Base-by-base conservation (phyloP, 2,797 vertebrate genomes). In the Macropodus opercularis region DNA sequence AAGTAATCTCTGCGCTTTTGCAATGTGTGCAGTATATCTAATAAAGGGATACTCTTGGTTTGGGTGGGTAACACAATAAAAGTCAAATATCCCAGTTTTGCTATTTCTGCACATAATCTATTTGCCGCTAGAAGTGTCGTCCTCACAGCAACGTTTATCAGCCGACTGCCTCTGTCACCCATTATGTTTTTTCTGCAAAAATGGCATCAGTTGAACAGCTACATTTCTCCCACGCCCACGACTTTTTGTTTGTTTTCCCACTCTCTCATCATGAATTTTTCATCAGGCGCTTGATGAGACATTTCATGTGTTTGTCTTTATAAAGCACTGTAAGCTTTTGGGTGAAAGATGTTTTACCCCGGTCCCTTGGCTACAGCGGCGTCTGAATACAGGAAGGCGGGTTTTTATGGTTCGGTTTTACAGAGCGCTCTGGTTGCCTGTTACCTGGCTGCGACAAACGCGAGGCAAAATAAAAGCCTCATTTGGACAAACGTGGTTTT, bases 251-350 rank as follows among this genome's bases (percentile, higher is more conserved):
- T 86, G 79, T 89, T 90, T 85, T 79, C 39, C 63, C 44, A 32
- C 74, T 69, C 62, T 56, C 49, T 39, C 10, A 17, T 78, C 75
- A 82, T 90, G 75, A 70, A 89, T 90, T 81, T 88, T 89, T 89
- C 72, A 88, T 87, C 38, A 77, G 65, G 56, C 50, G 61, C 74
- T 72, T 75, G 61, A 77, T 82, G 71, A 75, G 72, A 71, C 56
- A 52, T 67, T 72, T 62, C n/a, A 27, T 61, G 60, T 52, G 63
- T 73, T 63, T 51, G 63, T 57, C 18, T 63, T 55, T 36, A 62
- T 46, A 69, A 47, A 59, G 58, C 63, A 58, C 77, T 77, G 79
- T 74, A 82, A 64, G 69, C n/a, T 42, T 50, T 71, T 40, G 8
- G 18, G 3, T 48, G 11, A 36, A 17, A 18, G 21, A 59, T 57